Evolutionary conservation across 2,888 invertebrate species (phyloP), one percentile per base, ranked within the genome.

Genomic region (Adelphocoris suturalis): DNA sequence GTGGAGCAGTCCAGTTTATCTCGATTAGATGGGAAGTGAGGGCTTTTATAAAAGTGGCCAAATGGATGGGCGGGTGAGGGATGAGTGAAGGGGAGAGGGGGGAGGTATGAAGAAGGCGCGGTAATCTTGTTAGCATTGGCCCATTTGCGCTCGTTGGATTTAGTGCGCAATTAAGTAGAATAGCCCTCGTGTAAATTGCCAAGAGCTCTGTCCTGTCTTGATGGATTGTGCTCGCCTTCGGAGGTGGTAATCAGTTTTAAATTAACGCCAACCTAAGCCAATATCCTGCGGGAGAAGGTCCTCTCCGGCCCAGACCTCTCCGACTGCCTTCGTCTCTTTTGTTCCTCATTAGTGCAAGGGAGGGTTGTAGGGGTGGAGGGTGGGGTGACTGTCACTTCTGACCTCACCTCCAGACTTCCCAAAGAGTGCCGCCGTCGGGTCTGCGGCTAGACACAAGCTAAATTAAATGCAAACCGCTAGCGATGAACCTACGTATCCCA

Each of bases 91-190:
- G 37, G 76, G 68, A 12, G 28, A 5, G 55, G 37, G 7, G 85
- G 37, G n/a, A 19, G 27, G 55, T 57, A 85, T 85, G 88, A 88
- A 89, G 89, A 46, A 81, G 55, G 78, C 27, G 37, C 61, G n/a
- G 81, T 81, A 61, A 89, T 89, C 89, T 81, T 57, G 89, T 89
- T 89, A 89, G 61, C 89, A 89, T 81, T 80, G 57, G 81, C 81
- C 89, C 89, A 89, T 89, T 89, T 89, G 86, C 82, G 86, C 90
- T 61, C 88, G 46, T 90, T 86, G 90, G 90, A 86, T 90, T 90
- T 90, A 90, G 76, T 86, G 90, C 80, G 85, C 90, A 90, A 90
- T 90, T 90, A 90, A 90, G 86, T 76, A 76, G 80, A 86, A 86
- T 86, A 86, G 85, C 90, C 68, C 76, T 82, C 61, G 90, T 86